Base-by-base conservation (phyloP, 92 coral and sea anemone genomes). In the Porites cylindrica region DNA sequence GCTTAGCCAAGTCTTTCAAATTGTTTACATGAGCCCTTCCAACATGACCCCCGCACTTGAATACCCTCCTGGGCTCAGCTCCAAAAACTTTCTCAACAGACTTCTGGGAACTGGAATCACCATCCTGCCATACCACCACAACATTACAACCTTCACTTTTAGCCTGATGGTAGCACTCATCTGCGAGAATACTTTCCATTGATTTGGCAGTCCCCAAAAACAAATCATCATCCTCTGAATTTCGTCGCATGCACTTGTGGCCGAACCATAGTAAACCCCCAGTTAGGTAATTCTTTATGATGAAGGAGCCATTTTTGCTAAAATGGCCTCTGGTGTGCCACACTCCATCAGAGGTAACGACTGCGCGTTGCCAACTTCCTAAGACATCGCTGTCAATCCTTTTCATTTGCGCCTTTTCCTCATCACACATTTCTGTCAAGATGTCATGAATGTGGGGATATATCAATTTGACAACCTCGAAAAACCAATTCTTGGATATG, bases 181-280 rank as follows among this genome's bases (percentile, higher is more conserved):
- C 32, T 29, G 4, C 32, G 3, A 29, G 32, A 29, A 29, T 29
- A 29, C 32, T 0, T 29, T 90, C 86, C 87, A 90, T 89, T 14
- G 86, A 77, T 51, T 89, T 84, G 17, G 89, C 61, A 4, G 86
- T 90, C 2, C 82, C 89, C 61, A 18, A 10, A 66, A 11, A 90
- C 80, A 90, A 59, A 9, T 84, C 93, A n/a, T 90, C 83, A 53
- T 88, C 76, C 24, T 43, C 83, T 51, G 75, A 79, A 5, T 3
- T 26, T 19, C 92, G 92, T 3, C 58, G 8, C 92, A 88, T 89
- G 24, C 92, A 85, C 59, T 92, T 85, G 38, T 87, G 94, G 9
- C 85, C 88, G 26, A 59, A 88, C 92, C 92, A 91, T 1, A 91
- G 8, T 14, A 91, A 6, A 6, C 92, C 85, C 3, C 94, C 94